Base-by-base conservation (phyloP, 2,797 vertebrate genomes). In the Crenichthys baileyi region DNA sequence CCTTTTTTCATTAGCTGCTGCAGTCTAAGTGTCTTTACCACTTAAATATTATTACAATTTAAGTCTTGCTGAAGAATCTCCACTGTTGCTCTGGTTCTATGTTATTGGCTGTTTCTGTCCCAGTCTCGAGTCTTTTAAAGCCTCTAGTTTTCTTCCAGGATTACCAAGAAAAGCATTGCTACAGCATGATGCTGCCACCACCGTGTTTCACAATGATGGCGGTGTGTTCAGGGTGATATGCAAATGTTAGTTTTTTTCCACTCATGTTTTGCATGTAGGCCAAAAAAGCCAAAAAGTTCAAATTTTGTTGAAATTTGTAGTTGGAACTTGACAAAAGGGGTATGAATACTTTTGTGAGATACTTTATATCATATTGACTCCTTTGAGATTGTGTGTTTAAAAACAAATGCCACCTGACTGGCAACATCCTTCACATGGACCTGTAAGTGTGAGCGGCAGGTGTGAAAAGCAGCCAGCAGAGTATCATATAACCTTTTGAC, bases 401-500 rank as follows among this genome's bases (percentile, higher is more conserved):
- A 76, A 79, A 55, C 51, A 39, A 26, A 7, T 0, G 44, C 36
- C 77, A 31, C 36, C 39, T 60, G 65, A 68, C 56, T 41, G 1
- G 24, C n/a, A 70, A 61, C 83, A 58, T 82, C 87, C 83, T 73
- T 78, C 82, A 44, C 63, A 16, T 76, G 16, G 85, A 88, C 88
- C 78, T 76, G 81, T 82, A 87, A 89, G 83, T 84, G 84, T 80
- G 84, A 79, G 83, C 86, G 78, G 92, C 90, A 93, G 91, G 93
- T 94, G 93, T 92, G 90, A 93, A 89, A 89, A 90, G 79, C 79
- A 89, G 84, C 83, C 26, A 26, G 58, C 16, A 70, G 82, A 72
- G 39, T 87, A 90, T 93, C 91, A 58, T 53, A 65, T 93, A 88
- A 93, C 93, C 94, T 90, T 94, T 87, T 89, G 85, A 92, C 88